Evolutionary conservation across 2,113 vertebrate species (phyloP).

Genomic region (Calonectris borealis): DNA sequence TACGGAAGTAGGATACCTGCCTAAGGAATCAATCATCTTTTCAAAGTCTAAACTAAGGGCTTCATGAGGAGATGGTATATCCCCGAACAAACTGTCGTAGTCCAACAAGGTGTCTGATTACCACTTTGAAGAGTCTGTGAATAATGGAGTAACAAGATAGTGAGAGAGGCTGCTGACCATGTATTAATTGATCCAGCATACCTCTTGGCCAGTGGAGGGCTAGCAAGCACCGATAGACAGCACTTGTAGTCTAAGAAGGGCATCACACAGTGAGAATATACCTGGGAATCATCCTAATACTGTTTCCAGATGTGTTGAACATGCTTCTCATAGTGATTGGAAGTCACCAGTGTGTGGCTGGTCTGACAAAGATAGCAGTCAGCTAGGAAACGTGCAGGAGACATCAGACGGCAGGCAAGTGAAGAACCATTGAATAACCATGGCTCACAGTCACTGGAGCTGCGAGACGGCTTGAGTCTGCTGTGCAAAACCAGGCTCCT

Average conservation of each 20-base stretch:
- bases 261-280: background rate
- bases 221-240: fast-evolving
- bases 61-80: background rate
- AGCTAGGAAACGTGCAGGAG: background rate
- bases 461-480: background rate
- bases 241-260: background rate
- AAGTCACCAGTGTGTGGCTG: background rate
- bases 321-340: background rate
- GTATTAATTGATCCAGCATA: background rate
- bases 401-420: background rate
- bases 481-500: background rate
- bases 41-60: background rate
- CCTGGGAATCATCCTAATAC: background rate
- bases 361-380: background rate
- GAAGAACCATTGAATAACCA: background rate
- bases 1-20: background rate
- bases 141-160: background rate
- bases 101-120: background rate
- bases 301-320: background rate
- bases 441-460: background rate
- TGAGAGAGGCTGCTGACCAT: background rate
- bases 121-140: background rate
- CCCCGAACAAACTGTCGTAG: background rate
- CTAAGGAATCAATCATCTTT: background rate
- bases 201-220: background rate